A percentile compares a stretch with the other conserved stretches of the same genome.
Evolutionary conservation across 2,113 vertebrate species (phyloP).

Genomic region (rabbit (Oryctolagus cuniculus)): mOryCun1.1 NC_091432.1:7209501-7210000

Average conservation of each 20-base stretch:
- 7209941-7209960: fast-evolving
- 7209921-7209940: background rate
- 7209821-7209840: background rate
- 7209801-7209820: background rate
- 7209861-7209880: fast-evolving
- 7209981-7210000: background rate
- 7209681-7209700: background rate
- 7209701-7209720: background rate
- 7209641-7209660: background rate
- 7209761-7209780: background rate
- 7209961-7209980: background rate
- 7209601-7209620: background rate
- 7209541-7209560: background rate
- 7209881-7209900: background rate
- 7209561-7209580: background rate
- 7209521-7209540: background rate
- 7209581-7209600: background rate
- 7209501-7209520: background rate
- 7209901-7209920: background rate
- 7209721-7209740: background rate
- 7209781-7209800: background rate
- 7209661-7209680: background rate
- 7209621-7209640: background rate
- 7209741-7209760: background rate
- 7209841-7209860: background rate